Conservation (phyloP, 1,140 invertebrate genomes). For the Drosophila nigromelanica region DNA sequence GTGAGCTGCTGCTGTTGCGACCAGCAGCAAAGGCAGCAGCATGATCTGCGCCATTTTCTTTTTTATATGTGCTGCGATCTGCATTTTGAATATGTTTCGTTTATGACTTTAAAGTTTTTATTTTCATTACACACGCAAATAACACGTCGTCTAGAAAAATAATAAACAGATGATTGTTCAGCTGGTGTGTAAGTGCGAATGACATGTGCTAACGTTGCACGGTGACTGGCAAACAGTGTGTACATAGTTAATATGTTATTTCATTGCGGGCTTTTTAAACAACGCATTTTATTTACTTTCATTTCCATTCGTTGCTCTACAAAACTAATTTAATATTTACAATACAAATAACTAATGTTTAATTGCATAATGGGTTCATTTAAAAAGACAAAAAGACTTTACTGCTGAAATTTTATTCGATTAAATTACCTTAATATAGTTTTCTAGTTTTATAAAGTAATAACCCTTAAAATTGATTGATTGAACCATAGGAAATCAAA, state of each 20-base stretch:
- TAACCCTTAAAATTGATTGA: background rate
- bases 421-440: background rate
- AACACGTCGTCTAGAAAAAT: slow-evolving; percentile 68
- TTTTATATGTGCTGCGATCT: background rate
- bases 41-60: background rate
- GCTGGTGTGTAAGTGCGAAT: slow-evolving; percentile 13
- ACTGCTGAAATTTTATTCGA: too few species aligned
- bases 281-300: too few species aligned
- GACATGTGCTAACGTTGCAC: background rate
- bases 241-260: background rate
- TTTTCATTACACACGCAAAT: slow-evolving; percentile 41
- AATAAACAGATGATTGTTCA: slow-evolving; percentile 42
- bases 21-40: slow-evolving; percentile 37
- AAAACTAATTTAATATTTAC: too few species aligned
- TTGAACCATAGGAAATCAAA: background rate
- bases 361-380: too few species aligned
- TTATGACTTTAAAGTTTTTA: slow-evolving; percentile 12
- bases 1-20: slow-evolving; percentile 52
- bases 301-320: too few species aligned
- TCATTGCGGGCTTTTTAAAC: background rate
- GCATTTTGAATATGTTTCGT: slow-evolving; percentile 16
- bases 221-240: slow-evolving; percentile 18
- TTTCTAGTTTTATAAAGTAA: background rate
- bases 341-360: too few species aligned
- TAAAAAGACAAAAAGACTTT: too few species aligned